Evolutionary conservation across 2,797 vertebrate species (phyloP).

Genomic region (Lepilemur septentrionalis): DNA sequence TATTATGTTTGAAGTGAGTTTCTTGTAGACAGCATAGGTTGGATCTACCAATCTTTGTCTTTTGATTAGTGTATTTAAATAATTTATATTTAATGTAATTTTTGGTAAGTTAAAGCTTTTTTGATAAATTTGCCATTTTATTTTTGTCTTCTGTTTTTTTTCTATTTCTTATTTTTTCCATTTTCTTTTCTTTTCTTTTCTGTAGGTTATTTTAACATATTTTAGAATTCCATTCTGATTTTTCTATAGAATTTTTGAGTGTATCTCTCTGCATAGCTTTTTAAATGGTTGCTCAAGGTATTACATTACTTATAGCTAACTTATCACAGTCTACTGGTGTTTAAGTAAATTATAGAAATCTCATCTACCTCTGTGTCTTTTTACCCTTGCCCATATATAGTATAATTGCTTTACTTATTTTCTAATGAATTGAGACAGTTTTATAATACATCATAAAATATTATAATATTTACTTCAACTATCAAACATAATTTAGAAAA

Average conservation of each 20-base stretch:
- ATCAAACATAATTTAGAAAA: background rate
- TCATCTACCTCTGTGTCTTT: background rate
- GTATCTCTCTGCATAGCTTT: background rate
- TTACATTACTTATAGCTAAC: background rate
- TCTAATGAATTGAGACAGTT: background rate
- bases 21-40: background rate
- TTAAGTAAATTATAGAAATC: background rate
- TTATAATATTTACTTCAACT: background rate
- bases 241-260: background rate
- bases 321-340: background rate
- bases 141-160: background rate
- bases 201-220: background rate
- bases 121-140: background rate
- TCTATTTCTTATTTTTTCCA: background rate
- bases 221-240: background rate
- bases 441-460: background rate
- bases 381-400: background rate
- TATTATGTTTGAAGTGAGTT: background rate
- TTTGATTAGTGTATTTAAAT: background rate
- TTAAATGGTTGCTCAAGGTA: background rate
- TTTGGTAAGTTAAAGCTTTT: background rate
- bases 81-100: background rate
- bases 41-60: background rate
- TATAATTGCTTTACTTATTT: background rate
- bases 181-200: background rate